Evolutionary conservation across 2,888 invertebrate genomes (phyloP).

Genomic region (Netelia inedita): DNA sequence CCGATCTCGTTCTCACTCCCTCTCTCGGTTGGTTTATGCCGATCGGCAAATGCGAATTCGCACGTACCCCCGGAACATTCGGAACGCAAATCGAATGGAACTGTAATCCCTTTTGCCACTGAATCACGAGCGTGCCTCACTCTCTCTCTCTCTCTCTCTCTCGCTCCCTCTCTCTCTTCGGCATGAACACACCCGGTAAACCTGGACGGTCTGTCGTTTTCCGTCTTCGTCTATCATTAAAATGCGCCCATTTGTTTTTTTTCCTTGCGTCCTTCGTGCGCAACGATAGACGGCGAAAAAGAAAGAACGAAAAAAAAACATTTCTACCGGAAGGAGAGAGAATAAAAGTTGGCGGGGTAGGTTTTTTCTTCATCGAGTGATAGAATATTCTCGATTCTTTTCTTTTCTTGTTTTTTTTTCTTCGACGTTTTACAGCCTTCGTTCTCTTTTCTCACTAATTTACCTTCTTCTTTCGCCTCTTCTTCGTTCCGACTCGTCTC

Average conservation of each 20-base stretch:
- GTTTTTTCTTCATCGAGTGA: slow-evolving; percentile 24
- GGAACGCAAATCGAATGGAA: slow-evolving; percentile 55
- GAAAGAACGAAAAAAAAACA: slow-evolving; percentile 1
- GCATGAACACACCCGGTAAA: not conserved
- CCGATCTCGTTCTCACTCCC: not conserved
- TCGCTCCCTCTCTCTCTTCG: not conserved
- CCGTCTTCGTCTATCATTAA: slow-evolving; percentile 45
- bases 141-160: not conserved
- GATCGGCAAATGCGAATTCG: slow-evolving; percentile 58
- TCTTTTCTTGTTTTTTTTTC: slow-evolving; percentile 25
- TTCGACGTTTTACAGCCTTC: slow-evolving; percentile 32
- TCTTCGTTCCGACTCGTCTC: not conserved
- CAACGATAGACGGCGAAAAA: slow-evolving; percentile 36
- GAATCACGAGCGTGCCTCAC: not conserved
- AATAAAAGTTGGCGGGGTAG: slow-evolving; percentile 20
- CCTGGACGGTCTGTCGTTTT: slow-evolving; percentile 4
- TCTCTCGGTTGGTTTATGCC: slow-evolving; percentile 44
- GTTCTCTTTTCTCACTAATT: slow-evolving; percentile 31
- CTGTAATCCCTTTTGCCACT: slow-evolving; percentile 47
- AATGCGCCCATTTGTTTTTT: slow-evolving; percentile 21
- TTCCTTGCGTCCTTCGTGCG: not conserved
- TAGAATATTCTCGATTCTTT: slow-evolving; percentile 27
- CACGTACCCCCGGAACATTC: slow-evolving; percentile 35
- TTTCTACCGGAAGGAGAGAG: not conserved
- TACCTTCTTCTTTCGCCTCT: not conserved